These are phyloP conservation scores for Phoebastria nigripes DNA, from an alignment of 2,797 vertebrate genomes.

Conservation along the genomic window DNA sequence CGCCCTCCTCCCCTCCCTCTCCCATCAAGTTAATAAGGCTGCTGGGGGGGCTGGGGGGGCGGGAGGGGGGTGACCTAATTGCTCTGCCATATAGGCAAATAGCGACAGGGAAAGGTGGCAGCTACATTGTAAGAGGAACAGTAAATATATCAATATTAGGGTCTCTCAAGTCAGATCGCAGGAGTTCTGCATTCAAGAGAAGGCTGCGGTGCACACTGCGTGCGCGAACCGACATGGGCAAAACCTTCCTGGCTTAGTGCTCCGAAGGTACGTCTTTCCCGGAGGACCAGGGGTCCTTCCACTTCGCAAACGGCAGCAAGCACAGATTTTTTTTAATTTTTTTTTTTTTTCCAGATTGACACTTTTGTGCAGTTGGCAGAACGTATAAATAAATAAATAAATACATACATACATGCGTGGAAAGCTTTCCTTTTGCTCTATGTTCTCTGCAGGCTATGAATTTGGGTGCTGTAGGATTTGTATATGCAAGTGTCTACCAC, in stretches of 20 bases:
- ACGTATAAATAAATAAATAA: background rate
- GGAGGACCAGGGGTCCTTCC: background rate
- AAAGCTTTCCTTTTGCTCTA: background rate
- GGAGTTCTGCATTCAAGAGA: background rate
- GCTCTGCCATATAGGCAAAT: conserved; percentile 68
- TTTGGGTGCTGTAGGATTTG: background rate
- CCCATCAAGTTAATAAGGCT: conserved; percentile 60
- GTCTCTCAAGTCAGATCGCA: conserved; percentile 30
- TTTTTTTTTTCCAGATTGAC: background rate
- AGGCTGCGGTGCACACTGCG: background rate
- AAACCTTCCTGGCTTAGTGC: background rate
- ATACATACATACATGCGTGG: background rate
- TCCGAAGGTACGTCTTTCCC: background rate
- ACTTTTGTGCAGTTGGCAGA: background rate
- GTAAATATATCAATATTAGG: conserved; percentile 65
- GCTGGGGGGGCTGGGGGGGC: background rate
- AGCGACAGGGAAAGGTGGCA: conserved; percentile 57
- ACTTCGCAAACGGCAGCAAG: background rate
- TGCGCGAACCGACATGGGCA: background rate
- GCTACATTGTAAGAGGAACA: conserved; percentile 58
- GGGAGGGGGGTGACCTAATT: conserved; percentile 52
- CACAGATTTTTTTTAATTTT: background rate
- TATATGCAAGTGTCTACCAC: background rate
- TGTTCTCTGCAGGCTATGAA: background rate
- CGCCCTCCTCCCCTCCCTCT: background rate